These are phyloP conservation scores for Ibidorhyncha struthersii DNA, from an alignment of 2,113 vertebrate species.

Conservation along the genomic window DNA sequence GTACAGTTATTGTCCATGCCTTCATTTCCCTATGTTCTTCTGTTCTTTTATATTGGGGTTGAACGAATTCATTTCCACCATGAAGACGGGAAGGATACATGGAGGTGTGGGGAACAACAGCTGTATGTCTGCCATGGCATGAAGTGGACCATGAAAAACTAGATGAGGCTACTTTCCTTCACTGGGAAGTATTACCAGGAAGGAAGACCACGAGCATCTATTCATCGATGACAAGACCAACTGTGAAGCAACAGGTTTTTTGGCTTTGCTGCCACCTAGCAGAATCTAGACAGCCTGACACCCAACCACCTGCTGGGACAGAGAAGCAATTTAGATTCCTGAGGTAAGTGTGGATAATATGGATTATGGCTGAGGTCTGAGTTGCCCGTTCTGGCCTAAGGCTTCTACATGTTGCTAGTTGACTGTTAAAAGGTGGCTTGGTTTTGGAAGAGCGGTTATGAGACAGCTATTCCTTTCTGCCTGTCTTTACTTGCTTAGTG, in stretches of 20 bases:
- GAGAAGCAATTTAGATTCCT: neutral
- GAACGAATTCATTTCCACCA: neutral
- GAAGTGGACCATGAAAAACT: neutral
- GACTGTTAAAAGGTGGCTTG: neutral
- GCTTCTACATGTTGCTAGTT: neutral
- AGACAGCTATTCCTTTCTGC: neutral
- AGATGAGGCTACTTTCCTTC: neutral
- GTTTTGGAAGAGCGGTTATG: neutral
- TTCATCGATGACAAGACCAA: neutral
- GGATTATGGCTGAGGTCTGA: neutral
- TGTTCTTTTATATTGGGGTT: neutral
- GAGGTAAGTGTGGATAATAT: neutral
- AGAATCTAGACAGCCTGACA: constrained; percentile 3
- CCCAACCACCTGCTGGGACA: neutral
- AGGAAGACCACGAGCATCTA: neutral
- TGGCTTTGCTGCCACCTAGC: constrained; percentile 60
- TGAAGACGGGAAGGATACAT: neutral
- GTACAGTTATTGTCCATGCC: neutral
- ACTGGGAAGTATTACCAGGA: neutral
- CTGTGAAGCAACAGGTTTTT: neutral
- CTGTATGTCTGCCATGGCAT: neutral
- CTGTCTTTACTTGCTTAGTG: neutral
- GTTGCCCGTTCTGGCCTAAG: neutral
- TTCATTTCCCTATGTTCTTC: neutral
- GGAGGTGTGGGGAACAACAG: neutral